These are phyloP conservation scores for Lipophrys pholis DNA, from an alignment of 2,113 vertebrate species.

Conservation along the genomic window DNA sequence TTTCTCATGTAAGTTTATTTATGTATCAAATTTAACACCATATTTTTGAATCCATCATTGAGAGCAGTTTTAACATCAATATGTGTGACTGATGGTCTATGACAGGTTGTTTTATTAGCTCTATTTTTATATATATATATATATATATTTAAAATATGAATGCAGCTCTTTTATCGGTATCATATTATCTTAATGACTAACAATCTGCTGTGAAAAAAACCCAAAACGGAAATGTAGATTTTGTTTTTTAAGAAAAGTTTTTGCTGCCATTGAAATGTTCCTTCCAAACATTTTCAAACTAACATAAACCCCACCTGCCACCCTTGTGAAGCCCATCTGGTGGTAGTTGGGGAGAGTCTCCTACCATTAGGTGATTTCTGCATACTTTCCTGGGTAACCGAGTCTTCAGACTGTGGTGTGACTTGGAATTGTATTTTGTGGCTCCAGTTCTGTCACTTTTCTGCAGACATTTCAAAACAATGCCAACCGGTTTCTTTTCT, in stretches of 20 bases:
- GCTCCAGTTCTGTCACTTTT: background rate
- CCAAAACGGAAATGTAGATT: too few relatives aligned
- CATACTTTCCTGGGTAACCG: background rate
- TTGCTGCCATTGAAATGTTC: too few relatives aligned
- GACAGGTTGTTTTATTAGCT: background rate
- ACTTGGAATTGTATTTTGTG: background rate
- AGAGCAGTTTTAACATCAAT: slow-evolving; percentile 15
- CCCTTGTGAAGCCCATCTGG: background rate
- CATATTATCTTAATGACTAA: background rate
- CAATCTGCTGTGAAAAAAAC: background rate
- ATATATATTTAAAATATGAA: background rate
- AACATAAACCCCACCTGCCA: background rate
- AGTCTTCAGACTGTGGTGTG: background rate
- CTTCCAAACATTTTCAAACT: background rate
- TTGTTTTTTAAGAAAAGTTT: too few relatives aligned
- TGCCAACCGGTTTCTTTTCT: background rate
- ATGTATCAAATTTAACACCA: slow-evolving; percentile 33
- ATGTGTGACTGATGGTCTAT: slow-evolving; percentile 12
- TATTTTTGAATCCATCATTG: slow-evolving; percentile 29
- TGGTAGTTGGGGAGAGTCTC: background rate
- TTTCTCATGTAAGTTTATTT: slow-evolving; percentile 23
- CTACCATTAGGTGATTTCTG: background rate
- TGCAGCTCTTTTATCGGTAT: background rate
- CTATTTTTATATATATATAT: background rate
- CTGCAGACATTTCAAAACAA: background rate